phyloP scores from a whole-genome alignment of 2,797 vertebrate genomes.

The Oreonectes daqikongensis region DNA sequence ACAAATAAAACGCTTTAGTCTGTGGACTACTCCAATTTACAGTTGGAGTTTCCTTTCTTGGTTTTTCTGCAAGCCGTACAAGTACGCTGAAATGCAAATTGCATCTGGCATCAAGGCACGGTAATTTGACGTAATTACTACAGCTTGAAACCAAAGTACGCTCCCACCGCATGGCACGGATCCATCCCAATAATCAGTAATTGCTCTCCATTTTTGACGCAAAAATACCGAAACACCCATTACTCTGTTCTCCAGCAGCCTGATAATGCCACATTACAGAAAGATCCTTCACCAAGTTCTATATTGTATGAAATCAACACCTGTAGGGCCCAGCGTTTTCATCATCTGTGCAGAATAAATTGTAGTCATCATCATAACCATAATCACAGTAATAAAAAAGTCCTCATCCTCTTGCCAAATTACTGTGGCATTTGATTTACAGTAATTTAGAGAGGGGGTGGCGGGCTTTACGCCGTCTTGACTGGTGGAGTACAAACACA shows the following conservation, averaged over 20 bases:
- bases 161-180: constrained; percentile 60
- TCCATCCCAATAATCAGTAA: constrained; percentile 77
- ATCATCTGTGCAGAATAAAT: constrained; percentile 81
- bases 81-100: constrained; percentile 44
- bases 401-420: constrained; percentile 77
- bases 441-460: constrained; percentile 57
- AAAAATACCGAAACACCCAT: constrained; percentile 68
- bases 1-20: constrained; percentile 10
- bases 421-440: constrained; percentile 76
- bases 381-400: constrained; percentile 77
- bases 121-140: constrained; percentile 74
- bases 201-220: constrained; percentile 60
- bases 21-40: constrained; percentile 17
- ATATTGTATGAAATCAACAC: constrained; percentile 79
- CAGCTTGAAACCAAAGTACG: constrained; percentile 71
- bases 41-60: constrained; percentile 31
- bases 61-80: constrained; percentile 21
- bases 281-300: constrained; percentile 75
- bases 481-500: constrained; percentile 30
- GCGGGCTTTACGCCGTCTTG: neutral
- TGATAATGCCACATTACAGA: constrained; percentile 67
- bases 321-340: constrained; percentile 77
- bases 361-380: constrained; percentile 79
- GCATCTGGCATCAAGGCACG: constrained; percentile 70
- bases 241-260: constrained; percentile 66